Evolutionary conservation across 2,888 invertebrate species (phyloP).

Genomic region (Eupithecia dodoneata): DNA sequence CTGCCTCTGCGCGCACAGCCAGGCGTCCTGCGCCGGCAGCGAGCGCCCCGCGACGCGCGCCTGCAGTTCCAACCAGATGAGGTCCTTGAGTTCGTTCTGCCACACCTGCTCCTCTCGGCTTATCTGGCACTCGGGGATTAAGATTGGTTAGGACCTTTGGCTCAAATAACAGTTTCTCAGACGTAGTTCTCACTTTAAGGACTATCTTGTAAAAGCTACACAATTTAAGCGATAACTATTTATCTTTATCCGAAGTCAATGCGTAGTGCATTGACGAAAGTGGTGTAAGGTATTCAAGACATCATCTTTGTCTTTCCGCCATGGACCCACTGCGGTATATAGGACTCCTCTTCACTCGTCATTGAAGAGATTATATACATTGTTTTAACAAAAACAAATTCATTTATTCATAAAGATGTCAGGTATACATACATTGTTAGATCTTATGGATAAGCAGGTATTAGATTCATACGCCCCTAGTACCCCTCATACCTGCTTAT

Average conservation of each 20-base stretch:
- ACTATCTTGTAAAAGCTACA: neutral
- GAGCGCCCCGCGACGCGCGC: constrained; percentile 91
- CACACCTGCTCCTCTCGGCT: constrained; percentile 94
- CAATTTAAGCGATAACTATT: neutral
- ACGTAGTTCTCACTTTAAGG: neutral
- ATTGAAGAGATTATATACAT: neutral
- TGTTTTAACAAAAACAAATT: no score
- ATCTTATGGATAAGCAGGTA: no score
- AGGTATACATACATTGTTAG: no score
- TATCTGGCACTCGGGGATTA: constrained; percentile 74
- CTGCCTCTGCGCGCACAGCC: constrained; percentile 89
- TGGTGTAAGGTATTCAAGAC: neutral
- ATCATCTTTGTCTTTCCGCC: neutral
- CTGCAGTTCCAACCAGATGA: constrained; percentile 96
- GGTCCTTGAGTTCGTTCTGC: constrained; percentile 94
- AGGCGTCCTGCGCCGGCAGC: constrained; percentile 90
- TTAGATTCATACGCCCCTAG: no score
- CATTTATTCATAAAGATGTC: no score
- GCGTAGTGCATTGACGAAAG: no score
- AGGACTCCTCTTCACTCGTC: neutral
- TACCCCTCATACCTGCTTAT: no score
- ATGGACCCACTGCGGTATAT: neutral
- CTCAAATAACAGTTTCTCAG: neutral
- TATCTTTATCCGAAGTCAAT: neutral
- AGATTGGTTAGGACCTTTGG: neutral